phyloP scores from a whole-genome alignment of 2,888 invertebrate genomes.

The Charanyca ferruginea region DNA sequence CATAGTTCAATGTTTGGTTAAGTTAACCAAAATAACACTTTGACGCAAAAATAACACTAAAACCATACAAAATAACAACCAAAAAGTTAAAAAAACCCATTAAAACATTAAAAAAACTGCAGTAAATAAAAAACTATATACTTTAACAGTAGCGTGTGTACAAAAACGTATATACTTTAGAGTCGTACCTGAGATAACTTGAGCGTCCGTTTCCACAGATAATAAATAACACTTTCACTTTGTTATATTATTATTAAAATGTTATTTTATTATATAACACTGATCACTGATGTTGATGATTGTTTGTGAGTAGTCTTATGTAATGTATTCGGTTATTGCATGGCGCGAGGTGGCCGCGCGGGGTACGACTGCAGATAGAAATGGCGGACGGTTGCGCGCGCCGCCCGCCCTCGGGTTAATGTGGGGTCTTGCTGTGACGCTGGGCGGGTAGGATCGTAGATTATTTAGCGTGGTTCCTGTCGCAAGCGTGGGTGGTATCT shows the following conservation, averaged over 20 bases:
- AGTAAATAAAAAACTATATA: constrained; percentile 38
- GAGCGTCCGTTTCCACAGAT: constrained; percentile 45
- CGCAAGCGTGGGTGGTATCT: background rate
- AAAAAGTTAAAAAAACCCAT: constrained; percentile 9
- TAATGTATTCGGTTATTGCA: constrained; percentile 79
- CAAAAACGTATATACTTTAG: constrained; percentile 31
- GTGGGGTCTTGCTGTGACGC: constrained; percentile 61
- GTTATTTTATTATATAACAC: constrained; percentile 60
- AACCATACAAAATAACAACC: constrained; percentile 9
- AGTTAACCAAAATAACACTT: constrained; percentile 30
- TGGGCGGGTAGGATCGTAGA: background rate
- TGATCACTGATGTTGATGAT: constrained; percentile 62
- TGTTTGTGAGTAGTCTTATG: constrained; percentile 74
- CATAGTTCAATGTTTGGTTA: no score
- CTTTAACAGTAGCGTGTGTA: constrained; percentile 53
- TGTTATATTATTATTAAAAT: constrained; percentile 6
- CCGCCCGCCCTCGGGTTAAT: constrained; percentile 84
- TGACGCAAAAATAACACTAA: constrained; percentile 12
- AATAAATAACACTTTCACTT: constrained; percentile 47
- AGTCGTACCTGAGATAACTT: constrained; percentile 52
- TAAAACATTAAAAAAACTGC: constrained; percentile 6
- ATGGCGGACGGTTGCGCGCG: constrained; percentile 88
- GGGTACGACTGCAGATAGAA: constrained; percentile 86
- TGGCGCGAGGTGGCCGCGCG: constrained; percentile 85
- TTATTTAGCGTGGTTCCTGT: constrained; percentile 18